Percentiles rank a stretch among this genome's conserved stretches.
These are phyloP conservation scores for Gonatopus flavifemur DNA, from an alignment of 1,140 invertebrate genomes.

Conservation along the genomic window DNA sequence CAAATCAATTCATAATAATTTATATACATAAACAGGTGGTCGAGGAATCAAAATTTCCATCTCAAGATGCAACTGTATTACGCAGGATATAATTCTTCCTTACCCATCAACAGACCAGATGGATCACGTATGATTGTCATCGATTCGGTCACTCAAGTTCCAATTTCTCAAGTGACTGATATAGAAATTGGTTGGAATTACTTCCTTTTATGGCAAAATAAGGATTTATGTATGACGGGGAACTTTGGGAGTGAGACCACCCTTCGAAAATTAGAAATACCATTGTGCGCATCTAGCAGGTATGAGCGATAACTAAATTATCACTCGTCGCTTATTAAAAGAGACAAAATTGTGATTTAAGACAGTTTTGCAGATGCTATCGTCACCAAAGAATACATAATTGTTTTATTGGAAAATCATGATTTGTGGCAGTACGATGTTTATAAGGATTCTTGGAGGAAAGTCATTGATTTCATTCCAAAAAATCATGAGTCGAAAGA, in stretches of 20 bases:
- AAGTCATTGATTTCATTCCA: slow-evolving; percentile 37
- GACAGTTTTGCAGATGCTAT: slow-evolving; percentile 39
- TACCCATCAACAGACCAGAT: slow-evolving; percentile 28
- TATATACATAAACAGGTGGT: no score
- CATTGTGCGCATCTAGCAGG: slow-evolving; percentile 26
- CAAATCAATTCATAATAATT: no score
- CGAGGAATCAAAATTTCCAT: no score
- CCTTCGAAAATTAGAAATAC: slow-evolving; percentile 34
- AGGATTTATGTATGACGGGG: slow-evolving; percentile 36
- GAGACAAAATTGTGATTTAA: slow-evolving; percentile 3
- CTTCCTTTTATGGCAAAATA: slow-evolving; percentile 41
- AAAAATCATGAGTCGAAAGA: slow-evolving; percentile 14
- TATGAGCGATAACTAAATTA: slow-evolving; percentile 18
- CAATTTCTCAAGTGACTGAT: slow-evolving; percentile 29
- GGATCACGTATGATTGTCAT: slow-evolving; percentile 16
- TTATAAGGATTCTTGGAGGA: slow-evolving; percentile 43
- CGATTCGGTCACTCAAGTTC: slow-evolving; percentile 34
- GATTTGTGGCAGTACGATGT: slow-evolving; percentile 48
- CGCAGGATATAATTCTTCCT: slow-evolving; percentile 39
- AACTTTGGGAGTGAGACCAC: slow-evolving; percentile 17
- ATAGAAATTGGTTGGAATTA: slow-evolving; percentile 54
- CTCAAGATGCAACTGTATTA: slow-evolving; percentile 47
- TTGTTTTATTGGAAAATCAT: slow-evolving; percentile 33
- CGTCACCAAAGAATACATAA: slow-evolving; percentile 34
- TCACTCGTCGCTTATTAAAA: neutral